phyloP scores from a whole-genome alignment of 2,888 invertebrate genomes.

The Eucera pruinosa region DNA sequence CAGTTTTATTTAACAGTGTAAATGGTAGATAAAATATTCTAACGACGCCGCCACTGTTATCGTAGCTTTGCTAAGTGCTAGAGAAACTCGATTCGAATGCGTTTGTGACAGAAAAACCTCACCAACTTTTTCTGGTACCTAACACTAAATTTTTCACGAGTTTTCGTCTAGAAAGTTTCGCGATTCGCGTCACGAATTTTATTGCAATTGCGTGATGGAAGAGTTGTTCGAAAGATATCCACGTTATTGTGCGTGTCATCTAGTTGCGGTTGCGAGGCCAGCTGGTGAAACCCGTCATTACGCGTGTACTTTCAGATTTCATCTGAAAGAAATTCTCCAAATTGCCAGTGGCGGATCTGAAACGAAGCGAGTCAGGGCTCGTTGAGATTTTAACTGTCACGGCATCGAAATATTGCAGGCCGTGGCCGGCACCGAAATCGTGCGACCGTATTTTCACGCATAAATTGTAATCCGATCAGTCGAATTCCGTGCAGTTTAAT shows the following conservation, averaged over 20 bases:
- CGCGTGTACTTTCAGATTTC: conserved; percentile 55
- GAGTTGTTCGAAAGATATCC: too few relatives aligned
- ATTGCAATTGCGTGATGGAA: neutral
- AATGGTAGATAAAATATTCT: too few relatives aligned
- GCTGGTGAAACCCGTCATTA: conserved; percentile 49
- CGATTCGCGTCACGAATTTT: too few relatives aligned
- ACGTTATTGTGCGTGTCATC: conserved; percentile 39
- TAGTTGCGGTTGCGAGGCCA: conserved; percentile 45
- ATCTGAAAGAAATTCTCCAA: conserved; percentile 51
- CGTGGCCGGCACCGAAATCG: conserved; percentile 27
- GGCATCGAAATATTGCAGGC: conserved; percentile 51
- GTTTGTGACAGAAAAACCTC: too few relatives aligned
- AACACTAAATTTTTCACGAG: too few relatives aligned
- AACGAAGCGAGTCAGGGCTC: conserved; percentile 41
- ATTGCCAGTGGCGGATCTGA: conserved; percentile 54
- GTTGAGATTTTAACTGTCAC: conserved; percentile 63
- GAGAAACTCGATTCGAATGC: too few relatives aligned
- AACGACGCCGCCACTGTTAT: too few relatives aligned
- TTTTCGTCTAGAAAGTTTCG: too few relatives aligned
- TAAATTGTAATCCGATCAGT: conserved; percentile 48
- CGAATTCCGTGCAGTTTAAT: conserved; percentile 39
- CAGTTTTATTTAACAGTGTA: too few relatives aligned
- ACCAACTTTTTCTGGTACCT: too few relatives aligned
- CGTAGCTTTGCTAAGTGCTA: too few relatives aligned
- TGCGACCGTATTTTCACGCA: conserved; percentile 25